These are phyloP conservation scores for Bombylius discolor DNA, from an alignment of 2,888 invertebrate genomes.

Conservation along the genomic window DNA sequence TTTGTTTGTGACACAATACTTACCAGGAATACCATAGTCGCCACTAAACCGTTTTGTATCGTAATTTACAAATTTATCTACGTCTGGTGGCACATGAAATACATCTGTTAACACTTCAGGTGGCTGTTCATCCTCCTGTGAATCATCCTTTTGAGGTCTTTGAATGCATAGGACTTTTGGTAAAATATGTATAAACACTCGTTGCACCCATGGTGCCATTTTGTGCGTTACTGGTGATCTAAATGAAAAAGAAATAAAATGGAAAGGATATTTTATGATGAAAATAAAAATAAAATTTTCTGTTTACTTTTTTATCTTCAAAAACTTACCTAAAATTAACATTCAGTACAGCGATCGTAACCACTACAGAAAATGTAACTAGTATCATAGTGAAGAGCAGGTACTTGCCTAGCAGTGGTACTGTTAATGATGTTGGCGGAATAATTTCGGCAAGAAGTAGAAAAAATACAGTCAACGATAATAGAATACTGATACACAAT, in stretches of 20 bases:
- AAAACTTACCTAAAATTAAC: conserved; percentile 59
- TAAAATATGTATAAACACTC: conserved; percentile 72
- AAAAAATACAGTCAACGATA: conserved; percentile 90
- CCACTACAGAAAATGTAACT: conserved; percentile 83
- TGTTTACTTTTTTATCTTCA: background rate
- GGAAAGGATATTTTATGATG: background rate
- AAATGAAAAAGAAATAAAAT: background rate
- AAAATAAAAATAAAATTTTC: too few relatives aligned
- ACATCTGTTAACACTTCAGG: conserved; percentile 67
- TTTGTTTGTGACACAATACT: conserved; percentile 10
- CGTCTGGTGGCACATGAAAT: conserved; percentile 52
- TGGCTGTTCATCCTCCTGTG: conserved; percentile 44
- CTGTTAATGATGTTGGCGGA: conserved; percentile 84
- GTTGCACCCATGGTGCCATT: conserved; percentile 82
- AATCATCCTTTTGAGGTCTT: conserved; percentile 69
- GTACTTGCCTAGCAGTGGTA: conserved; percentile 83
- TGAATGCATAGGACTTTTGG: conserved; percentile 79
- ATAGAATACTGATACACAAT: conserved; percentile 84
- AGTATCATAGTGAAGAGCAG: conserved; percentile 89
- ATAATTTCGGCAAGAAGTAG: conserved; percentile 86
- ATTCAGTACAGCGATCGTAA: conserved; percentile 86
- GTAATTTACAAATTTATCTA: conserved; percentile 51
- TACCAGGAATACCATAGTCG: conserved; percentile 59
- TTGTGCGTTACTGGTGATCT: conserved; percentile 84
- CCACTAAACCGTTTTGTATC: conserved; percentile 48